A percentile compares a stretch with the other conserved stretches of the same genome.
Evolutionary conservation across 2,113 vertebrate species (phyloP).

Genomic region (Urocolius indicus): DNA sequence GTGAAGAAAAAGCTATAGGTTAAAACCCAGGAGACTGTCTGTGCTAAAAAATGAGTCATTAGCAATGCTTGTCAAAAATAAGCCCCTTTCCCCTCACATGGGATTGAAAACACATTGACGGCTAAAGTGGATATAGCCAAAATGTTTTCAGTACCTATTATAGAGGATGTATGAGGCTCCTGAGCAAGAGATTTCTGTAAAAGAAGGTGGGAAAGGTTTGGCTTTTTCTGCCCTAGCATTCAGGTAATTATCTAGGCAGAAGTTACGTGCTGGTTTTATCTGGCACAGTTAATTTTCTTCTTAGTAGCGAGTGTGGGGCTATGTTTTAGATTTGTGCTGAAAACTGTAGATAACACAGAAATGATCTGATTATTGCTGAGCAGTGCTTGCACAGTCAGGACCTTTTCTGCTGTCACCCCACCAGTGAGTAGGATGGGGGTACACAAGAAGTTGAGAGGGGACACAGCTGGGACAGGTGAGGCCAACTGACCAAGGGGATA

Average conservation of each 20-base stretch:
- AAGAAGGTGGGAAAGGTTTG: background rate
- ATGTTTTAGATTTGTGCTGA: background rate
- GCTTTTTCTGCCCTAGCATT: background rate
- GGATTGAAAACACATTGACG: conserved; percentile 35
- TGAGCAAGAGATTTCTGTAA: background rate
- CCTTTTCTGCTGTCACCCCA: background rate
- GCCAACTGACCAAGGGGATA: background rate
- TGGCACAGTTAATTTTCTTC: background rate
- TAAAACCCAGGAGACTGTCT: background rate
- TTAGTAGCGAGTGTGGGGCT: background rate
- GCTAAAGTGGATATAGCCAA: background rate
- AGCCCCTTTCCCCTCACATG: background rate
- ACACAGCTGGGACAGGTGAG: background rate
- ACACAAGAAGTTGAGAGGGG: background rate
- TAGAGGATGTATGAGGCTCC: background rate
- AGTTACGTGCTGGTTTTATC: background rate
- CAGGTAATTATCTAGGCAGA: background rate
- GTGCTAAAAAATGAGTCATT: background rate
- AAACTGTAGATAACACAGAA: background rate
- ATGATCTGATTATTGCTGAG: background rate
- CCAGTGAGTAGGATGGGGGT: background rate
- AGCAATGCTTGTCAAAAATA: background rate
- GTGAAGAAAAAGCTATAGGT: background rate
- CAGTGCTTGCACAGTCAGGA: no score
- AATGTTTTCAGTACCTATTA: conserved; percentile 1